A percentile compares a stretch with the other conserved stretches of the same genome.
These are phyloP conservation scores for Chironomus riparius DNA, from an alignment of 2,888 invertebrate genomes.

Conservation along the genomic window DNA sequence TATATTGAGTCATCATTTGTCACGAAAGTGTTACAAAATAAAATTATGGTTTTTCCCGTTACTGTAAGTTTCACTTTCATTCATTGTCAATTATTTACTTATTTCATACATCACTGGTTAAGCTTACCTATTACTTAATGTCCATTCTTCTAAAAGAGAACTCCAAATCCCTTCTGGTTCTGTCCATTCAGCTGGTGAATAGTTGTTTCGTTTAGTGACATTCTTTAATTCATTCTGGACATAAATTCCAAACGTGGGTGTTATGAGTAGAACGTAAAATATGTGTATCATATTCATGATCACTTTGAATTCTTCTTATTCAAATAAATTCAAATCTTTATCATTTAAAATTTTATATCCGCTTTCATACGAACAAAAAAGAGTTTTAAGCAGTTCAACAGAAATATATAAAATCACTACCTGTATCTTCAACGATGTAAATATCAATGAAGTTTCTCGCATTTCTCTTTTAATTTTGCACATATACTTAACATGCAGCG, in stretches of 20 bases:
- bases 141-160: slow-evolving; percentile 55
- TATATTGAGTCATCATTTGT: slow-evolving; percentile 14
- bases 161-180: slow-evolving; percentile 48
- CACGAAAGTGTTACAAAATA: slow-evolving; percentile 14
- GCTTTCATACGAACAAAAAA: background rate
- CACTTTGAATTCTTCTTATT: background rate
- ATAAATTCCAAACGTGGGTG: background rate
- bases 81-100: background rate
- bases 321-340: too few species aligned
- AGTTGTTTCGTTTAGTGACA: background rate
- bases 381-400: background rate
- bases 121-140: slow-evolving; percentile 42
- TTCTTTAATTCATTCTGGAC: slow-evolving; percentile 3
- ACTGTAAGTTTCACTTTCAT: slow-evolving; percentile 12
- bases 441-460: slow-evolving; percentile 24
- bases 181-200: slow-evolving; percentile 29
- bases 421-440: background rate
- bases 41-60: slow-evolving; percentile 22
- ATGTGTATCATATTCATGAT: background rate
- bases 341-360: background rate
- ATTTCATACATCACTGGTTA: slow-evolving; percentile 23
- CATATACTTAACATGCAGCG: background rate
- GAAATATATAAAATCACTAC: background rate
- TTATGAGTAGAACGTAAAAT: background rate
- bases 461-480: background rate